Conservation (phyloP, 2,888 invertebrate species). For the Hemithea aestivaria region DNA sequence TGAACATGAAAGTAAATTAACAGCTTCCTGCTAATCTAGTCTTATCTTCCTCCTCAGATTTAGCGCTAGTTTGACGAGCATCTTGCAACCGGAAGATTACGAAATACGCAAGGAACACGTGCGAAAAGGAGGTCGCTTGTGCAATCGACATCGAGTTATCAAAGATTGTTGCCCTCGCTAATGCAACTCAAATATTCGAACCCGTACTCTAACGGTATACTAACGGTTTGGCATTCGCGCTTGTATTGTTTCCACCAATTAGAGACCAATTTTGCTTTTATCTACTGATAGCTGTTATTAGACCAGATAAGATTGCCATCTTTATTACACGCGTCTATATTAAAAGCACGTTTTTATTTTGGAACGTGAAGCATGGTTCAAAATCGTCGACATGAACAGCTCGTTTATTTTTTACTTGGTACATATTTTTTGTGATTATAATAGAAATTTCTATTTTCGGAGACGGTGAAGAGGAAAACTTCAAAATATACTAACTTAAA, state of each 20-base stretch:
- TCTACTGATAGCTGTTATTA: constrained; percentile 9
- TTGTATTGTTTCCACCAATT: constrained; percentile 62
- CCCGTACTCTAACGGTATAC: constrained; percentile 60
- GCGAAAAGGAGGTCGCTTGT: constrained; percentile 65
- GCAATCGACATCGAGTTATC: constrained; percentile 59
- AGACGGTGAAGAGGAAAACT: no score
- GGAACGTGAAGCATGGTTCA: constrained; percentile 4
- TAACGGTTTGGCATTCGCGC: constrained; percentile 36
- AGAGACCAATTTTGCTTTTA: constrained; percentile 4
- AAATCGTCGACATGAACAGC: not conserved
- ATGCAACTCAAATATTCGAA: constrained; percentile 47
- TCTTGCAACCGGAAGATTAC: constrained; percentile 54
- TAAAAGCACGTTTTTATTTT: constrained; percentile 2
- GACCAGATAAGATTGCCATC: constrained; percentile 3
- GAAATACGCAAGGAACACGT: constrained; percentile 59
- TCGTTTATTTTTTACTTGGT: constrained; percentile 3
- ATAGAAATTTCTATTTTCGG: no score
- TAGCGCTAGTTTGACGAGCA: constrained; percentile 26
- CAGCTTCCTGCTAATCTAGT: constrained; percentile 18
- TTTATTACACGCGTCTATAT: not conserved
- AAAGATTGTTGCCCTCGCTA: constrained; percentile 65
- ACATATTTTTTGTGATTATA: constrained; percentile 6
- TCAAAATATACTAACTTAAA: no score
- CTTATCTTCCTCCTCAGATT: constrained; percentile 27
- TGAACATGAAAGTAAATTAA: constrained; percentile 20